Base-by-base conservation (phyloP, 2,888 invertebrate genomes). In the Stictocephala bisonia region DNA sequence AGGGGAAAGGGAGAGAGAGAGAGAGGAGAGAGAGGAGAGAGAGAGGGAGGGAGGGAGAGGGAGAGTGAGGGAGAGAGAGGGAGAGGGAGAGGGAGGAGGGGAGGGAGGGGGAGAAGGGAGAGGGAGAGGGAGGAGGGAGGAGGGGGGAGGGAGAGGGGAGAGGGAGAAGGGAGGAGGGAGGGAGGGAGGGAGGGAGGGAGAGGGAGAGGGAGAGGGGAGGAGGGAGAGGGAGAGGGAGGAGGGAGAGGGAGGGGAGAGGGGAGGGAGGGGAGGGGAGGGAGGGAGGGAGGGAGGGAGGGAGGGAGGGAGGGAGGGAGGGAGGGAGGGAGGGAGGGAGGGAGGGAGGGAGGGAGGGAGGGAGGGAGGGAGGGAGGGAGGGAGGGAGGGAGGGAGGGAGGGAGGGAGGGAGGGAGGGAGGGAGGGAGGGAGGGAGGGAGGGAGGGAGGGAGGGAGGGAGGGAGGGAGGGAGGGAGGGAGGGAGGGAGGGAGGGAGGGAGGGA, bases 1-100 rank as follows among this genome's bases (percentile, higher is more conserved):
- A 40, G 35, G 73, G 66, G 64, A 71, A 58, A 40, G 64, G 66
- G 56, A 22, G 27, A 56, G 35, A 74, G 27, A 24, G 56, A 51
- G 71, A 74, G 58, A 64, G 68, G 44, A 26, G 60, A 56, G 35
- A 67, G 24, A 48, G 71, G 71, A 75, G 75, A 72, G 41, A 48
- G 20, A 7, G 29, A 27, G 69, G 40, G 48, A 24, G 24, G 24
- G 44, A 18, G 11, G 40, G 48, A 26, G 48, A 24, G 29, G 44
- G 26, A n/a, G n/a, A n/a, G n/a, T n/a, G n/a, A n/a, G n/a, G n/a
- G n/a, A n/a, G n/a, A n/a, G n/a, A n/a, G n/a, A n/a, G n/a, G n/a
- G n/a, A n/a, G 35, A 6, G 7, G 9, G n/a, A 22, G 67, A 2
- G 67, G 41, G 67, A 35, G 13, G 29, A 27, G 69, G 40, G 48